Evolutionary conservation across 2,797 vertebrate species (phyloP).

Genomic region (Calcarius lapponicus): DNA sequence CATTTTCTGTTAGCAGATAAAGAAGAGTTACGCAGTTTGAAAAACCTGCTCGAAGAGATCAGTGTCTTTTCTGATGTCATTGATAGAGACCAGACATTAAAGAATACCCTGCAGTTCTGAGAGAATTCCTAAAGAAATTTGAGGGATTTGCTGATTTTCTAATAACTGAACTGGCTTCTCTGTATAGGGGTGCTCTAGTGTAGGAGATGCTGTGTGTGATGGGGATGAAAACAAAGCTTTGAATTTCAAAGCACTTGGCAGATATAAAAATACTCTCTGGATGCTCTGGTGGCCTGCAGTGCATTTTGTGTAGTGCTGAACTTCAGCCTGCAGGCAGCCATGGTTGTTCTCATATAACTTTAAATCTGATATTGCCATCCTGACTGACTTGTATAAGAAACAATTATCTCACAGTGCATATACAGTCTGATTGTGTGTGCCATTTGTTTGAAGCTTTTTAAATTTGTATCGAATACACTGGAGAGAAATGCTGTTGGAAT

Average conservation of each 20-base stretch:
- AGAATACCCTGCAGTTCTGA: not conserved
- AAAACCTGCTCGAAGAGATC: not conserved
- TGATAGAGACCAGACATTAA: not conserved
- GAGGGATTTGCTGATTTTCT: not conserved
- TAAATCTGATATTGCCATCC: not conserved
- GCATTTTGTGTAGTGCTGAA: not conserved
- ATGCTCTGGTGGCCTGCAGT: not conserved
- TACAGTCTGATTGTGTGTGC: not conserved
- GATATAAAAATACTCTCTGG: not conserved
- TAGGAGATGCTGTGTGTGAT: not conserved
- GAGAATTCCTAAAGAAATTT: not conserved
- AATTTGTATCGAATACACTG: not conserved
- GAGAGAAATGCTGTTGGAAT: not conserved
- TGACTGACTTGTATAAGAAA: not conserved
- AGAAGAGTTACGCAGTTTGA: not conserved
- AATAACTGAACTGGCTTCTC: not conserved
- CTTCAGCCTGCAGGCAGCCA: not conserved
- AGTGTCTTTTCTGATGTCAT: not conserved
- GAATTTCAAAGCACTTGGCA: not conserved
- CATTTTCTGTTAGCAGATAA: not conserved
- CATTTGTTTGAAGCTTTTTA: not conserved
- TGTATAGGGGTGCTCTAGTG: not conserved
- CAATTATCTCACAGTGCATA: not conserved
- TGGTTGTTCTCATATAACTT: not conserved
- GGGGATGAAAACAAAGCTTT: not conserved